Conservation (phyloP, 1,140 invertebrate species). For the Ericerus pela region DNA sequence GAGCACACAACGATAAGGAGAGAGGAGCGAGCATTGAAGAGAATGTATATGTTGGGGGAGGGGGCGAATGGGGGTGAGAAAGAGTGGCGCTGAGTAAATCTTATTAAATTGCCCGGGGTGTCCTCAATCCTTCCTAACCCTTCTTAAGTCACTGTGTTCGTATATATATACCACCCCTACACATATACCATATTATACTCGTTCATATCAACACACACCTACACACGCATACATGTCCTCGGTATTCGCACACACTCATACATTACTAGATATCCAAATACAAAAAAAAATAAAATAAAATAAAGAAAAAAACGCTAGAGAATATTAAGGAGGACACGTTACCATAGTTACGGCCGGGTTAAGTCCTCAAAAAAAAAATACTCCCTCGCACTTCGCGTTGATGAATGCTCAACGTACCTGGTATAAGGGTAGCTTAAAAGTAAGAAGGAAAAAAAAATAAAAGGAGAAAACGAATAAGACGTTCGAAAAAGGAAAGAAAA, state of each 20-base stretch:
- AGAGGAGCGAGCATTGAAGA: too few species aligned
- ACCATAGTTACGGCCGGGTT: constrained; percentile 11
- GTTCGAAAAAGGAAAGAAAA: background rate
- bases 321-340: constrained; percentile 12
- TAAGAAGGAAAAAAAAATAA: background rate
- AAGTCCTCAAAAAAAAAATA: background rate
- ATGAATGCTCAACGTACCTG: constrained; percentile 11
- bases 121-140: constrained; percentile 11
- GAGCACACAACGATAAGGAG: too few species aligned
- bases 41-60: background rate
- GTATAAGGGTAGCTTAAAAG: constrained; percentile 9
- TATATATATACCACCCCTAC: too few species aligned
- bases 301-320: constrained; percentile 6
- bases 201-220: too few species aligned
- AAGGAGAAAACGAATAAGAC: background rate
- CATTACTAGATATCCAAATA: too few species aligned
- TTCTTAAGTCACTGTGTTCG: constrained; percentile 8
- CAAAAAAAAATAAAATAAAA: too few species aligned
- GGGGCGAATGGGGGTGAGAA: too few species aligned
- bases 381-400: background rate
- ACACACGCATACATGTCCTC: too few species aligned
- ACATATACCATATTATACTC: too few species aligned
- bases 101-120: constrained; percentile 11
- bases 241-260: too few species aligned
- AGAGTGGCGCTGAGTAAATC: too few species aligned